Percentiles rank a stretch among this genome's conserved stretches.
phyloP scores from a whole-genome alignment of 2,888 invertebrate genomes.

The Quadriops clusia region DNA sequence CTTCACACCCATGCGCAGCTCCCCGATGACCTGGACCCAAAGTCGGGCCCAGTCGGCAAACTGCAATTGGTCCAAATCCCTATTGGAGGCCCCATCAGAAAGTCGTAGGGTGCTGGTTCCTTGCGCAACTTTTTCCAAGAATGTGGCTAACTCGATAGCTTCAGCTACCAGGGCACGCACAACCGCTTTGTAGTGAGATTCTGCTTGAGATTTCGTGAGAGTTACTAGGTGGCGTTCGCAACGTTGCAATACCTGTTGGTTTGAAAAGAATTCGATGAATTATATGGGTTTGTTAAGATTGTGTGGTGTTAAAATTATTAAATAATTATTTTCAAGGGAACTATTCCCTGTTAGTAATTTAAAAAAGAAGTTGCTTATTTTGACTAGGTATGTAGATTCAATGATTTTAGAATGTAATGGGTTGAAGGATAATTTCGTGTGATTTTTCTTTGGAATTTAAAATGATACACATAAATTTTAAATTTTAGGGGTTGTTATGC shows the following conservation, averaged over 20 bases:
- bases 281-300: too few relatives aligned
- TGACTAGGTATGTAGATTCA: too few relatives aligned
- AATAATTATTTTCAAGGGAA: too few relatives aligned
- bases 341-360: too few relatives aligned
- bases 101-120: conserved; percentile 56
- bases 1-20: conserved; percentile 82
- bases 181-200: conserved; percentile 80
- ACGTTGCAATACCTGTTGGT: conserved; percentile 18
- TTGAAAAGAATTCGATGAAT: too few relatives aligned
- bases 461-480: too few relatives aligned
- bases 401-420: too few relatives aligned
- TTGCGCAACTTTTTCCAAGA: conserved; percentile 70
- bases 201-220: conserved; percentile 46
- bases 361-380: too few relatives aligned
- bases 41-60: conserved; percentile 86
- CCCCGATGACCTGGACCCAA: conserved; percentile 91
- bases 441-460: too few relatives aligned
- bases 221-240: conserved; percentile 25
- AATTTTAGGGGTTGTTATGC: too few relatives aligned
- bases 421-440: too few relatives aligned
- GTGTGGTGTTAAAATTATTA: too few relatives aligned
- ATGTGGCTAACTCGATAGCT: conserved; percentile 78
- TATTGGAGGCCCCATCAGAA: conserved; percentile 49
- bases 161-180: conserved; percentile 87
- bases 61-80: conserved; percentile 69